Base-by-base conservation (phyloP, 2,797 vertebrate species). In the Tenualosa thibaudeaui region DNA sequence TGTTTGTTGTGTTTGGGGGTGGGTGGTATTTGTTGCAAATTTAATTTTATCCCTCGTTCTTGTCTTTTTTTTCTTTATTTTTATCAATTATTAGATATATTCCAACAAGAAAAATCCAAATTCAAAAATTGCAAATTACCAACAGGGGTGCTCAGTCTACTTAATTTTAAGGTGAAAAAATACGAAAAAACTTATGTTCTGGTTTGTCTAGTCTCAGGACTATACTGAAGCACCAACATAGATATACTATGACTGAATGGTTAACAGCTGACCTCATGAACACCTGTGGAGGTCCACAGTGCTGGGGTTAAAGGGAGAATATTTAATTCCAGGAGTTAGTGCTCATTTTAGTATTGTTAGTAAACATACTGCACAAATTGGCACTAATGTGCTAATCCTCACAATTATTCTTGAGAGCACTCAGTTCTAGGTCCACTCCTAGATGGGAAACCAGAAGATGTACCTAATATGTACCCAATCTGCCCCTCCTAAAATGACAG, bases 1-100 rank as follows among this genome's bases (percentile, higher is more conserved):
- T 86, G 9, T 51, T 82, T 65, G 58, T 84, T 81, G 84, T 82
- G 83, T 83, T 91, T 24, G 22, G 58, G 91, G 91, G 89, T 71
- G 65, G 26, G 15, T n/a, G 15, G 65, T 71, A 71, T 71, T 15
- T 71, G 10, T 68, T 68, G 54, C 54, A 58, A 8, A 60, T 62
- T 24, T 62, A 3, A 9, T 51, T 51, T 51, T 3, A 51, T 51
- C 50, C n/a, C 19, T 22, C 22, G 19, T 58, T 58, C 56, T 71
- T 71, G 26, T 71, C 31, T 65, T 65, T 31, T 65, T 65, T 10
- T 26, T 65, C 24, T 65, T 90, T 31, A 19, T 19, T 5, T 65
- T 90, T 31, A 40, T 19, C 15, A 75, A 2, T 43, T 75, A 75
- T 37, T 19, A 75, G 40, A 6, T 37, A 75, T 71, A 75, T 43